phyloP scores from a whole-genome alignment of 2,888 invertebrate species.

The Geotrupes spiniger region DNA sequence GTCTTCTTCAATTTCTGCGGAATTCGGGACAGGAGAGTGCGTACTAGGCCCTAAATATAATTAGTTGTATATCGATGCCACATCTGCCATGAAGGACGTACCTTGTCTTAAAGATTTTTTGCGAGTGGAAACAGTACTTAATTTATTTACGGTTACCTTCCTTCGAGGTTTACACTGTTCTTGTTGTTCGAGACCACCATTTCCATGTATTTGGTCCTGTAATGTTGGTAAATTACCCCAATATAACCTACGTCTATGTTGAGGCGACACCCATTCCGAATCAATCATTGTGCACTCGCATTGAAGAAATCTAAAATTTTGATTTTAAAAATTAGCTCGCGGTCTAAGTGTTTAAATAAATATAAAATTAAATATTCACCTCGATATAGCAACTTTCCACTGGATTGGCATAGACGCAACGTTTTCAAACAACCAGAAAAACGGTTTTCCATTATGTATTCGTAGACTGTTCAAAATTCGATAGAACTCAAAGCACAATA shows the following conservation, averaged over 20 bases:
- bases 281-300: conserved; percentile 54
- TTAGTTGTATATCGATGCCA: background rate
- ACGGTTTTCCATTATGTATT: conserved; percentile 40
- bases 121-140: conserved; percentile 55
- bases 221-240: conserved; percentile 59
- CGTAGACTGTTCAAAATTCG: conserved; percentile 48
- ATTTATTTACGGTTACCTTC: conserved; percentile 49
- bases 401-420: conserved; percentile 54
- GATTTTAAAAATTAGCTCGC: conserved; percentile 10
- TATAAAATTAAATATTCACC: conserved; percentile 38
- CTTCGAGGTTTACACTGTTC: conserved; percentile 45
- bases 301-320: conserved; percentile 45
- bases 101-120: conserved; percentile 49
- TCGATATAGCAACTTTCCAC: conserved; percentile 49
- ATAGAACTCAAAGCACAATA: conserved; percentile 56
- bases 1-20: conserved; percentile 10
- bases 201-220: conserved; percentile 37
- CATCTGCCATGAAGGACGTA: conserved; percentile 24
- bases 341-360: too few relatives aligned
- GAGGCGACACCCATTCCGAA: conserved; percentile 55
- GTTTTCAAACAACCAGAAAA: conserved; percentile 61
- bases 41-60: conserved; percentile 16
- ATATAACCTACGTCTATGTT: conserved; percentile 53
- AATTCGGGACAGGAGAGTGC: conserved; percentile 16
- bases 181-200: conserved; percentile 30